Percentiles rank a stretch among this genome's conserved stretches.
Conservation (phyloP, 1,140 invertebrate species). For the Panulirus ornatus region DNA sequence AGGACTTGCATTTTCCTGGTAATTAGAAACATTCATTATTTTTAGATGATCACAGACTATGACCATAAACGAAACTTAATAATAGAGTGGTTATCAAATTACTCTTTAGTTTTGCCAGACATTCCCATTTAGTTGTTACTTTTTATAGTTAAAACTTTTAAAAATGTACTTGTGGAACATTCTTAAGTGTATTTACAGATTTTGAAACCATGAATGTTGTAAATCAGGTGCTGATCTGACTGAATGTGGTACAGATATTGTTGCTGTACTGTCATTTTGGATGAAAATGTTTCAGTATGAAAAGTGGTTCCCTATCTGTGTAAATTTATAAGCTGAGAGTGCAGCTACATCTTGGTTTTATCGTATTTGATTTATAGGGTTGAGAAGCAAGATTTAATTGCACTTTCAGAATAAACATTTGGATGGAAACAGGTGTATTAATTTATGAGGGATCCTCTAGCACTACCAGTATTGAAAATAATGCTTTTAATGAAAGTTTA, state of each 20-base stretch:
- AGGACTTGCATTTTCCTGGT: background rate
- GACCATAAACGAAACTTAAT: background rate
- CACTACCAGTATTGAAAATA: too few relatives aligned
- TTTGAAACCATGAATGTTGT: background rate
- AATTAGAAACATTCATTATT: background rate
- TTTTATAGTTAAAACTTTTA: background rate
- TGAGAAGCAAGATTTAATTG: background rate
- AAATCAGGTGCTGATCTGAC: background rate
- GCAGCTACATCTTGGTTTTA: conserved; percentile 8
- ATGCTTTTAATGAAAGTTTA: too few relatives aligned
- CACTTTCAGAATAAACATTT: background rate
- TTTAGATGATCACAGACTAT: background rate
- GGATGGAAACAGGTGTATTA: background rate
- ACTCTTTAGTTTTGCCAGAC: conserved; percentile 2
- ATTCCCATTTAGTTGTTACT: conserved; percentile 13
- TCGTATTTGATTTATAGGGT: background rate
- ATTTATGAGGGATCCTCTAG: background rate
- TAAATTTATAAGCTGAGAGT: background rate
- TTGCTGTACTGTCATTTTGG: background rate
- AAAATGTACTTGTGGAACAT: background rate
- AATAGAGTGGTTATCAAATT: background rate
- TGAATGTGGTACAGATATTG: background rate
- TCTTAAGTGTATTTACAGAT: background rate
- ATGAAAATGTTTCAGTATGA: background rate
- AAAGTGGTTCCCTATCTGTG: background rate